These are phyloP conservation scores for Cavia porcellus DNA, from an alignment of 2,113 vertebrate genomes.

Conservation along the genomic window DNA sequence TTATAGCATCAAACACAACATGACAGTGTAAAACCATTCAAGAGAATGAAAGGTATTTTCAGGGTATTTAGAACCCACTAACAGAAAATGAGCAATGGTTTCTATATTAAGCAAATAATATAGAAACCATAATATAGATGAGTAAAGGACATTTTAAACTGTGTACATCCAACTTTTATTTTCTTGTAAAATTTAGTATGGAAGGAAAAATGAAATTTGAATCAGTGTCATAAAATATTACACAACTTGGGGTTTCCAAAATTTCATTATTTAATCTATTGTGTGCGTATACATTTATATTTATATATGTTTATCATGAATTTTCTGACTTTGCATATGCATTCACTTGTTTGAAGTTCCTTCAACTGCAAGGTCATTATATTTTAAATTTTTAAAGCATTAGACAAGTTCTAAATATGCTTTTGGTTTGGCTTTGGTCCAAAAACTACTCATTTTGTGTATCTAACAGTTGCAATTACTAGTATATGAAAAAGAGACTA, in stretches of 20 bases:
- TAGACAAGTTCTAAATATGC: not conserved
- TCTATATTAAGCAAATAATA: no score
- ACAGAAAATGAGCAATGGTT: no score
- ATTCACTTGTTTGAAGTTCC: not conserved
- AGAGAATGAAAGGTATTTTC: no score
- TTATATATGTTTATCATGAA: not conserved
- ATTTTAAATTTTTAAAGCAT: not conserved
- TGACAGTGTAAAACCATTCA: no score
- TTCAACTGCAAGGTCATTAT: conserved; percentile 21
- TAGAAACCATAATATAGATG: no score
- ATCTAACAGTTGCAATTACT: conserved; percentile 20
- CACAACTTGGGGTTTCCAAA: conserved; percentile 9
- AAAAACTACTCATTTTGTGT: conserved; percentile 6
- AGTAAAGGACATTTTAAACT: not conserved
- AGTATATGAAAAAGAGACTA: not conserved
- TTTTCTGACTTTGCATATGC: not conserved
- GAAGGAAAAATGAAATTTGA: conserved; percentile 16
- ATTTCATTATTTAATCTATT: not conserved
- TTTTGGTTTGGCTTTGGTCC: conserved; percentile 10
- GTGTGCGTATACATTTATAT: not conserved
- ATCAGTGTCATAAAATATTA: conserved; percentile 12
- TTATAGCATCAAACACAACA: no score
- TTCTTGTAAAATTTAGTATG: conserved; percentile 28
- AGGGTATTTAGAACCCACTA: no score
- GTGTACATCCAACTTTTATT: not conserved